Percentiles rank a stretch among this genome's conserved stretches.
Evolutionary conservation across 2,888 invertebrate species (phyloP).

Genomic region (Leptura quadrifasciata): DNA sequence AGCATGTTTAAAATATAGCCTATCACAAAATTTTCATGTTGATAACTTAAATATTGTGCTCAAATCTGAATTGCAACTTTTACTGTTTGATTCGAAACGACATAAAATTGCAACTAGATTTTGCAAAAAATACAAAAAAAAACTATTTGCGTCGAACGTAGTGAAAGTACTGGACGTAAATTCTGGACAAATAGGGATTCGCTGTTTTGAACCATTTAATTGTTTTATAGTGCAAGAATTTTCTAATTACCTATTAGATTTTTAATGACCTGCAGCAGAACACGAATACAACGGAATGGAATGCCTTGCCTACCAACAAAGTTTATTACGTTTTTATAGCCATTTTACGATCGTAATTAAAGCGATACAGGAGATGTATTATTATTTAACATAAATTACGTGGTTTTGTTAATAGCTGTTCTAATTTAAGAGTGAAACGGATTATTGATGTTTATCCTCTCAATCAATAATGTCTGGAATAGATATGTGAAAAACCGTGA

Average conservation of each 20-base stretch:
- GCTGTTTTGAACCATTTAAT: conserved; percentile 14
- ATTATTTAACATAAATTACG: conserved; percentile 42
- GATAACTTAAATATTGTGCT: too few relatives aligned
- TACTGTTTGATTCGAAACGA: too few relatives aligned
- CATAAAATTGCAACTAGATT: too few relatives aligned
- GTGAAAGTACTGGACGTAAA: conserved; percentile 10
- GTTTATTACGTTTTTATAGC: conserved; percentile 48
- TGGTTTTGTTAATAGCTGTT: conserved; percentile 21
- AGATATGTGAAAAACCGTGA: conserved; percentile 11
- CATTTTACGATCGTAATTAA: conserved; percentile 47
- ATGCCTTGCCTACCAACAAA: conserved; percentile 43
- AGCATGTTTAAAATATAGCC: too few relatives aligned
- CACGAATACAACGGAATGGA: conserved; percentile 33
- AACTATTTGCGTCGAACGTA: too few relatives aligned
- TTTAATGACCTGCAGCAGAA: conserved; percentile 27
- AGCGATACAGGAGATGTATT: conserved; percentile 43
- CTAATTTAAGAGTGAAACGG: conserved; percentile 5
- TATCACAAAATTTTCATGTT: too few relatives aligned
- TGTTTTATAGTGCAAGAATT: conserved; percentile 24
- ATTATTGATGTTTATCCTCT: conserved; percentile 1
- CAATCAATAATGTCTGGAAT: conserved; percentile 21
- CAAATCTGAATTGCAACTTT: too few relatives aligned
- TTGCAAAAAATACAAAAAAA: too few relatives aligned
- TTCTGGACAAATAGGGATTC: conserved; percentile 4
- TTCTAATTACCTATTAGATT: conserved; percentile 29